These are phyloP conservation scores for Pao palembangensis DNA, from an alignment of 2,113 vertebrate genomes.

Conservation along the genomic window DNA sequence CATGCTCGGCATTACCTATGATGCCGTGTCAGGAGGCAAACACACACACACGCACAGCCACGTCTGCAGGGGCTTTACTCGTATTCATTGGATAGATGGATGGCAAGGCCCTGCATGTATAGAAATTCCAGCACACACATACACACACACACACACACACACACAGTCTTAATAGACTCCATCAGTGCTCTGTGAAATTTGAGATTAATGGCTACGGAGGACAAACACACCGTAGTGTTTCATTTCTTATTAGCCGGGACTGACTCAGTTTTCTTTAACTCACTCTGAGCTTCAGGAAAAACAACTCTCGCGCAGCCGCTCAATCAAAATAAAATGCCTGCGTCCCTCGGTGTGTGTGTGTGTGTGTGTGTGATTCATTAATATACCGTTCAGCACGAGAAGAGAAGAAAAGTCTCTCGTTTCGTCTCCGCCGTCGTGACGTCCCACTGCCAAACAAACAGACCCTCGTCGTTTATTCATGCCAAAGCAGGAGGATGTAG, in stretches of 20 bases:
- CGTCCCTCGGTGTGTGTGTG: background rate
- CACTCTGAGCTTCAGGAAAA: constrained; percentile 40
- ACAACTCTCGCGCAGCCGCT: constrained; percentile 26
- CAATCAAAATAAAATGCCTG: constrained; percentile 53
- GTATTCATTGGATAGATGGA: too few relatives aligned
- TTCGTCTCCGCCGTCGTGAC: constrained; percentile 21
- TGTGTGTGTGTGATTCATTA: constrained; percentile 47
- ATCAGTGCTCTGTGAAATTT: constrained; percentile 40
- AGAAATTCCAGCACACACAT: constrained; percentile 1
- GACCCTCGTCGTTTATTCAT: constrained; percentile 48
- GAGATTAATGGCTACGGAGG: constrained; percentile 48
- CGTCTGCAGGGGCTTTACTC: too few relatives aligned
- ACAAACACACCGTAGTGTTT: constrained; percentile 50
- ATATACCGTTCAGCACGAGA: constrained; percentile 2
- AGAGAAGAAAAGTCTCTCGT: too few relatives aligned
- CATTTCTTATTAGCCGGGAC: constrained; percentile 42
- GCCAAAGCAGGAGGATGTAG: constrained; percentile 23
- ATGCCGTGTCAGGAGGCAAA: background rate
- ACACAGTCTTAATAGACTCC: constrained; percentile 29
- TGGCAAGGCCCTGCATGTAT: background rate
- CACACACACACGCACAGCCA: background rate
- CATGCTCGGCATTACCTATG: constrained; percentile 10
- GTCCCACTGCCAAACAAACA: constrained; percentile 7
- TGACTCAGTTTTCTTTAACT: constrained; percentile 52
- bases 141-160: constrained; percentile 12